Conservation (phyloP, 2,888 invertebrate species). For the Meandrusa payeni region DNA sequence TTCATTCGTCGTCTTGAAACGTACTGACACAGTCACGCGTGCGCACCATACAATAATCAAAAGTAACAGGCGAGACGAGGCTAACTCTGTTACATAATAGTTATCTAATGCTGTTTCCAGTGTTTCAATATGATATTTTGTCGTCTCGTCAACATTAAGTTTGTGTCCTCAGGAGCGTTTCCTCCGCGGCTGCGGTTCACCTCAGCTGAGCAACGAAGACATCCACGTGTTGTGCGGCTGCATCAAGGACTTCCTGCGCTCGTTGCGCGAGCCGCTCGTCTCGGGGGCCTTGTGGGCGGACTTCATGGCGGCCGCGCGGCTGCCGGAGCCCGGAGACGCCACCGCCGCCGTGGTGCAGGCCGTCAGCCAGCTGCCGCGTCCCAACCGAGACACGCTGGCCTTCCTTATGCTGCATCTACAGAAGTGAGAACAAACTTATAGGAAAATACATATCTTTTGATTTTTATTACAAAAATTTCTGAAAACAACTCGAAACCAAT, state of each 20-base stretch:
- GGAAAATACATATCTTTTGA: no score
- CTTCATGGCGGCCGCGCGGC: slow-evolving; percentile 86
- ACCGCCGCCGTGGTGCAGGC: slow-evolving; percentile 86
- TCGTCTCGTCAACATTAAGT: background rate
- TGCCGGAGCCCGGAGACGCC: slow-evolving; percentile 79
- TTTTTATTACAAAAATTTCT: no score
- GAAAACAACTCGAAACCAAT: no score
- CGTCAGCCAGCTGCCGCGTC: slow-evolving; percentile 91
- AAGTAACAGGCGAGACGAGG: no score
- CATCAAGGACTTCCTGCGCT: slow-evolving; percentile 95
- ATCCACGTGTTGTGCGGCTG: slow-evolving; percentile 95
- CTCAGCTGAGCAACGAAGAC: slow-evolving; percentile 87
- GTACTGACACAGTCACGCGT: no score
- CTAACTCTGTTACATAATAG: no score
- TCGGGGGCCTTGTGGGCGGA: slow-evolving; percentile 90
- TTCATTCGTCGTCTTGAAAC: no score
- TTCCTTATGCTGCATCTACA: slow-evolving; percentile 95
- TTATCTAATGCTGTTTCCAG: no score
- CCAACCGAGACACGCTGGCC: slow-evolving; percentile 97
- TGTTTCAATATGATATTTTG: no score
- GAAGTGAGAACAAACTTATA: no score
- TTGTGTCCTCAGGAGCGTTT: slow-evolving; percentile 85
- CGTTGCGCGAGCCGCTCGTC: slow-evolving; percentile 93
- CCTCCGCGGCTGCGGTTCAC: slow-evolving; percentile 91
- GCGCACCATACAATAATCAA: no score